These are phyloP conservation scores for Crotalus horridus DNA, from an alignment of 2,113 vertebrate genomes.

Conservation along the genomic window DNA sequence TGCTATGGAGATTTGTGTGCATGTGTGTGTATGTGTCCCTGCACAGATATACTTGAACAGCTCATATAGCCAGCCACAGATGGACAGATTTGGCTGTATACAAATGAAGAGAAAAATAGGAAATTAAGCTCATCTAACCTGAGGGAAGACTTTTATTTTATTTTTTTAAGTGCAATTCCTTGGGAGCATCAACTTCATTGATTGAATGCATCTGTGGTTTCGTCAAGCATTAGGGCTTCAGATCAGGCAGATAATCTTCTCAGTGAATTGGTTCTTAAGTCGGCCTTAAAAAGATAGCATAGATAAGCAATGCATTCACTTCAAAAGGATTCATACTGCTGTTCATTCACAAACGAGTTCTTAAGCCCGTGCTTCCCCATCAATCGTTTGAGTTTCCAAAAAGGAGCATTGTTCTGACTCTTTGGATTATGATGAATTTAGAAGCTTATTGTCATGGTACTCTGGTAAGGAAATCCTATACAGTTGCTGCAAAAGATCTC, in stretches of 20 bases:
- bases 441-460: not conserved
- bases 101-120: not conserved
- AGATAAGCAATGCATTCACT: not conserved
- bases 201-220: not conserved
- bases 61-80: slow-evolving; percentile 26
- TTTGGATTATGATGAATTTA: not conserved
- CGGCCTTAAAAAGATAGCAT: not conserved
- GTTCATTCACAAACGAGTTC: not conserved
- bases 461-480: not conserved
- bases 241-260: not conserved
- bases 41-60: slow-evolving; percentile 20
- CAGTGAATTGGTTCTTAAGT: not conserved
- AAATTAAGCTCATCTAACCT: slow-evolving; percentile 20
- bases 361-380: not conserved
- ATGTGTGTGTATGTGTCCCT: slow-evolving; percentile 24
- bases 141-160: not conserved
- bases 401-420: not conserved
- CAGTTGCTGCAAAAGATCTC: not conserved
- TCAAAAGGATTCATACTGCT: not conserved
- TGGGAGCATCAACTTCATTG: not conserved
- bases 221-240: not conserved
- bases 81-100: slow-evolving; percentile 8
- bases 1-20: slow-evolving; percentile 57
- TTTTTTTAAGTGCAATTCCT: not conserved
- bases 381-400: not conserved